Conservation (phyloP, 1,140 invertebrate species). For the Drosophila santomea region DNA sequence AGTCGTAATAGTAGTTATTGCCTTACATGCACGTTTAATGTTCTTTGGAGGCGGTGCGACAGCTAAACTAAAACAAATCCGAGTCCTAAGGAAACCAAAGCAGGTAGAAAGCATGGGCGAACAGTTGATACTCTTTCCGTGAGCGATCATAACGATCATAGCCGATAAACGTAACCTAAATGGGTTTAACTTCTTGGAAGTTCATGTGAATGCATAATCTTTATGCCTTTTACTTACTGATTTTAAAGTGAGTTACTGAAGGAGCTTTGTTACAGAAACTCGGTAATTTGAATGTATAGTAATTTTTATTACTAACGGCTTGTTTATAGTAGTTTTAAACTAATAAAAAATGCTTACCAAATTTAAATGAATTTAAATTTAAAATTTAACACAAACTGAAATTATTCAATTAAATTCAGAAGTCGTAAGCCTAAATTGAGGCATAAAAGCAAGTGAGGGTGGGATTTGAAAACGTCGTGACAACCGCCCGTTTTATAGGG, state of each 20-base stretch:
- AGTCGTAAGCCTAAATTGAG: too few relatives aligned
- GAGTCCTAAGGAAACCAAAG: conserved; percentile 23
- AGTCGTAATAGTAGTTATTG: conserved; percentile 77
- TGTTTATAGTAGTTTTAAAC: too few relatives aligned
- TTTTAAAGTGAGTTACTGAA: too few relatives aligned
- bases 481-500: not conserved
- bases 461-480: not conserved
- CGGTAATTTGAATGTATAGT: too few relatives aligned
- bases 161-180: not conserved
- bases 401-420: too few relatives aligned
- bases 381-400: too few relatives aligned
- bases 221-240: too few relatives aligned
- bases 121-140: conserved; percentile 31
- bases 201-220: not conserved
- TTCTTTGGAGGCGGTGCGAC: conserved; percentile 69
- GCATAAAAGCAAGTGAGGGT: too few relatives aligned
- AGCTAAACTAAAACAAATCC: conserved; percentile 43
- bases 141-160: conserved; percentile 2
- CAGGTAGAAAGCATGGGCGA: not conserved
- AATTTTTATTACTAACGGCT: too few relatives aligned
- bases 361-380: too few relatives aligned
- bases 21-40: conserved; percentile 81
- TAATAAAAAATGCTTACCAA: too few relatives aligned
- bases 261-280: too few relatives aligned
- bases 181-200: not conserved